Evolutionary conservation across 1,140 invertebrate species (phyloP).

Genomic region (Sarcophaga peregrina): DNA sequence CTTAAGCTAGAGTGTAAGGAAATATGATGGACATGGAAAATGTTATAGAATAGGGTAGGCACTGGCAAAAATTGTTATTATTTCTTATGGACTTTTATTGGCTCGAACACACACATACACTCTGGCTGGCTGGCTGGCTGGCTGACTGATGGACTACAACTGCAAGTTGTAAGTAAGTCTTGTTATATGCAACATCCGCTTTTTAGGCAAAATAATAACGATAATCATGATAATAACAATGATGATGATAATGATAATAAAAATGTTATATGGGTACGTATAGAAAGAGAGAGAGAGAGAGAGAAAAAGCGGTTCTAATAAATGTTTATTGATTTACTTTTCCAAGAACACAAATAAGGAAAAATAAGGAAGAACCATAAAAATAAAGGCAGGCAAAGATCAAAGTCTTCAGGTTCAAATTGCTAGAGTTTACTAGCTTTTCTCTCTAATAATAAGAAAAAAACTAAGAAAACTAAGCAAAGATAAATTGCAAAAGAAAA

Average conservation of each 20-base stretch:
- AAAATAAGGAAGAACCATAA: too few species aligned
- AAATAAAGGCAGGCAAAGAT: background rate
- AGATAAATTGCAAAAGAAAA: background rate
- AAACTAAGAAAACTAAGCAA: background rate
- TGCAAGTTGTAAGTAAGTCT: too few species aligned
- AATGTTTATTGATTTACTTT: slow-evolving; percentile 16
- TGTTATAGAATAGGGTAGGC: too few species aligned
- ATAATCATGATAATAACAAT: background rate
- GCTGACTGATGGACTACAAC: too few species aligned
- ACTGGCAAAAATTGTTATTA: too few species aligned
- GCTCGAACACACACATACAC: too few species aligned
- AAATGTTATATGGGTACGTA: background rate
- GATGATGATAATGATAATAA: background rate
- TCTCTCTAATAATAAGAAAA: background rate
- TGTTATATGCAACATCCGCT: too few species aligned
- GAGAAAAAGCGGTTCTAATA: background rate
- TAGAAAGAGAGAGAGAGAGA: background rate
- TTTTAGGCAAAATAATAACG: too few species aligned
- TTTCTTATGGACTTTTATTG: too few species aligned
- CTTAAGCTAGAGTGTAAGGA: too few species aligned
- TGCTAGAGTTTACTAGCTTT: background rate
- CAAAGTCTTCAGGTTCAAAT: background rate
- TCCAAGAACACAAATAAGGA: background rate
- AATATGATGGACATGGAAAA: too few species aligned
- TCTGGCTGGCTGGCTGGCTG: too few species aligned